Evolutionary conservation across 2,888 invertebrate genomes (phyloP).

Genomic region (Chrysomela aeneicollis): DNA sequence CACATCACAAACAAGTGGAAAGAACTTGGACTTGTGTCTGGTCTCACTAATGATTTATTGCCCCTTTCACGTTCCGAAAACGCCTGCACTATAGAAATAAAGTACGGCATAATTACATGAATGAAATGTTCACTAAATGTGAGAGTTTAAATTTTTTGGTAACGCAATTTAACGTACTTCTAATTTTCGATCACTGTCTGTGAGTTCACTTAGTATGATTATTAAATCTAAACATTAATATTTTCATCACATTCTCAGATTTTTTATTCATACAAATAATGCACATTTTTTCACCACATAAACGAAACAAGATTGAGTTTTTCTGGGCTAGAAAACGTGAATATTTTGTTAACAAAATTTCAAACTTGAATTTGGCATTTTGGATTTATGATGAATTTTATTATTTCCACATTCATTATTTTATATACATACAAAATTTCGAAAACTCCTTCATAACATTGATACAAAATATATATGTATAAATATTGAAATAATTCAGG

Average conservation of each 20-base stretch:
- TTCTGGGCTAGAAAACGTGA: conserved; percentile 15
- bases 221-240: not conserved
- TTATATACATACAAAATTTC: conserved; percentile 47
- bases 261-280: not conserved
- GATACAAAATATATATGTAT: conserved; percentile 48
- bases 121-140: no score
- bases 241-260: not conserved
- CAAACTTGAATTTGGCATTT: not conserved
- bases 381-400: not conserved
- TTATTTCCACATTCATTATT: conserved; percentile 33
- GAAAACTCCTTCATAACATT: conserved; percentile 46
- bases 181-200: not conserved
- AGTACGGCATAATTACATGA: no score
- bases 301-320: conserved; percentile 3
- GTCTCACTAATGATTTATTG: no score
- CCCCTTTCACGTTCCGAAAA: no score
- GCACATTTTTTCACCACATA: not conserved
- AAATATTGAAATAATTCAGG: conserved; percentile 29
- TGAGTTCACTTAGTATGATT: not conserved
- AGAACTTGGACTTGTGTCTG: no score
- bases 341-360: not conserved
- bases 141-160: no score
- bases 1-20: no score
- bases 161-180: no score
- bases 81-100: no score